These are phyloP conservation scores for Gasterosteus nipponicus DNA, from an alignment of 2,113 vertebrate species.

Conservation along the genomic window DNA sequence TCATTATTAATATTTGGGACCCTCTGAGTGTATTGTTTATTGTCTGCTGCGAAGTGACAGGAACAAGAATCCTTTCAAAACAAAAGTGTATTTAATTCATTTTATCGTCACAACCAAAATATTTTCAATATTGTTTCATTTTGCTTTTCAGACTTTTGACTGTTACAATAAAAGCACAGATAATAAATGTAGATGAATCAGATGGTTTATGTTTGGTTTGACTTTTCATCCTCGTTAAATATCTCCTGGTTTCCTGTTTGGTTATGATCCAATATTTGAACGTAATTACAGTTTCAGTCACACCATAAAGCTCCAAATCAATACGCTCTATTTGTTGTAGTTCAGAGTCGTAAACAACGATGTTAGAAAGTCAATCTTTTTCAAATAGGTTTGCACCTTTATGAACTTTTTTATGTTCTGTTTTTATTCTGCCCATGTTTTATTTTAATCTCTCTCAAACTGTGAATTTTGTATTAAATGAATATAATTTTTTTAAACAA, in stretches of 20 bases:
- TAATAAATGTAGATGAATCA: background rate
- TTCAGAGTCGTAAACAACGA: background rate
- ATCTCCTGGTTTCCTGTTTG: background rate
- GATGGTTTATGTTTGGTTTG: background rate
- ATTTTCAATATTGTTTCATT: background rate
- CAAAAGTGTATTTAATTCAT: background rate
- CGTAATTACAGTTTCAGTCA: background rate
- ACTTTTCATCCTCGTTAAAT: no score
- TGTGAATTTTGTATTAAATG: slow-evolving; percentile 80
- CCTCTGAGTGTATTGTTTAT: background rate
- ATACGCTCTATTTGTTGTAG: background rate
- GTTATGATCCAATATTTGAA: background rate
- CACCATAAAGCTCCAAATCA: background rate
- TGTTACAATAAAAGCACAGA: slow-evolving; percentile 3
- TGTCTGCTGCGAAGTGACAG: background rate
- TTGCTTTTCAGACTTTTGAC: background rate
- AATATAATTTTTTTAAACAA: slow-evolving; percentile 16
- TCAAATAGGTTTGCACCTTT: slow-evolving; percentile 14
- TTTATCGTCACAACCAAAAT: background rate
- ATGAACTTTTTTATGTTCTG: background rate
- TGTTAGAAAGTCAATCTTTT: background rate
- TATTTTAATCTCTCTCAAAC: slow-evolving; percentile 64
- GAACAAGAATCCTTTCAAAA: slow-evolving; percentile 3
- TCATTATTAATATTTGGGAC: background rate
- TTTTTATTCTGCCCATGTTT: slow-evolving; percentile 20